Percentiles rank a stretch among this genome's conserved stretches.
Evolutionary conservation across 2,113 vertebrate species (phyloP).

Genomic region (Piliocolobus tephrosceles): DNA sequence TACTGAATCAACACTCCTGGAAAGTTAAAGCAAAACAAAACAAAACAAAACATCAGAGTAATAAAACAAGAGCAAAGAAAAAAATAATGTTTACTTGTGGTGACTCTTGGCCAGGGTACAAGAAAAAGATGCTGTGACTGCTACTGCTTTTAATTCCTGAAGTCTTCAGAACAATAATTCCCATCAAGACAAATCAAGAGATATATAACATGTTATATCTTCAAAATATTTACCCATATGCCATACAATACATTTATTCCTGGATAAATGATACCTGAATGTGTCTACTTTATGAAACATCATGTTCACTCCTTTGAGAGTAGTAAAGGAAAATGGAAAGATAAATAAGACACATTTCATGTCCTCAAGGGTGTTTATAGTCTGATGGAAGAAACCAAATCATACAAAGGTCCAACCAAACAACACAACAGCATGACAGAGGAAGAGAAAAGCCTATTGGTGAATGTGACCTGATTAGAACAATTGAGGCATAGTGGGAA

Average conservation of each 20-base stretch:
- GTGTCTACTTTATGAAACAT: background rate
- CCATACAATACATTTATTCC: background rate
- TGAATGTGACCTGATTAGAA: background rate
- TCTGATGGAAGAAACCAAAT: background rate
- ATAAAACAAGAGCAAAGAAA: background rate
- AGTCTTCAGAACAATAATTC: background rate
- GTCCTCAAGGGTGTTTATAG: background rate
- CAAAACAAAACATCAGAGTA: background rate
- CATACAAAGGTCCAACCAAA: background rate
- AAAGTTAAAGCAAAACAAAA: background rate
- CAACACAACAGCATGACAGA: background rate
- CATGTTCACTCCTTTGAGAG: background rate
- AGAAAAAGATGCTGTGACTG: background rate
- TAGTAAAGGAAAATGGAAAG: background rate
- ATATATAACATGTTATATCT: background rate
- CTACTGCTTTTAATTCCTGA: background rate
- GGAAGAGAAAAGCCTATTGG: background rate
- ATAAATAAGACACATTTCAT: background rate
- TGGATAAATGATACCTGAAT: background rate
- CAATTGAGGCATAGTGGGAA: fast-evolving
- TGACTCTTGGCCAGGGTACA: background rate
- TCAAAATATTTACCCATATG: background rate
- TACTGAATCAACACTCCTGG: background rate
- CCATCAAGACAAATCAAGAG: background rate
- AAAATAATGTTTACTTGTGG: background rate